Conservation (phyloP, 2,888 invertebrate species). For the Mechanitis messenoides region DNA sequence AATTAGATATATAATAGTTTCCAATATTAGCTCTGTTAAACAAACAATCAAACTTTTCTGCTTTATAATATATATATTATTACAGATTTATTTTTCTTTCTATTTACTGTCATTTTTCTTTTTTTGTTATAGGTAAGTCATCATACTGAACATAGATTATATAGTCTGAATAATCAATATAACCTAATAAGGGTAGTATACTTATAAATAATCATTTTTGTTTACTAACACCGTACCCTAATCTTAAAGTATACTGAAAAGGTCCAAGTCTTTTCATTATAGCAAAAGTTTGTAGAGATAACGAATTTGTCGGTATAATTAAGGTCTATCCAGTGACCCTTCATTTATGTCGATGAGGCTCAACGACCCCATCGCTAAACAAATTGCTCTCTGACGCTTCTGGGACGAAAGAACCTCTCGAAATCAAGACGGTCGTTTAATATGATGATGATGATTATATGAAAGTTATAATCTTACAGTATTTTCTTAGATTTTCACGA, state of each 20-base stretch:
- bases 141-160: too few relatives aligned
- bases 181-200: too few relatives aligned
- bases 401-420: slow-evolving; percentile 40
- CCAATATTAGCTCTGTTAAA: too few relatives aligned
- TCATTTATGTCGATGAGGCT: slow-evolving; percentile 67
- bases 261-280: slow-evolving; percentile 19
- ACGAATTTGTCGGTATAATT: slow-evolving; percentile 67
- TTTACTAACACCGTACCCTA: too few relatives aligned
- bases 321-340: slow-evolving; percentile 66
- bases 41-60: too few relatives aligned
- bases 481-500: too few relatives aligned
- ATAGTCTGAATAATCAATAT: too few relatives aligned
- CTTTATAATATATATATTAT: too few relatives aligned
- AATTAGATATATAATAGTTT: too few relatives aligned
- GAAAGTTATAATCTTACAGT: too few relatives aligned
- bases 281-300: slow-evolving; percentile 34
- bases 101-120: neutral
- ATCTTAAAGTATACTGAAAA: slow-evolving; percentile 11
- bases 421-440: slow-evolving; percentile 16
- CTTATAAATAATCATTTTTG: too few relatives aligned
- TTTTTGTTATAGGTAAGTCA: slow-evolving; percentile 22
- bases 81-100: neutral
- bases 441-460: neutral
- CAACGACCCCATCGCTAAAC: slow-evolving; percentile 63
- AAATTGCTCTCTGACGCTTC: slow-evolving; percentile 55